phyloP scores from a whole-genome alignment of 2,797 vertebrate species.

The Naso thynnoides region DNA sequence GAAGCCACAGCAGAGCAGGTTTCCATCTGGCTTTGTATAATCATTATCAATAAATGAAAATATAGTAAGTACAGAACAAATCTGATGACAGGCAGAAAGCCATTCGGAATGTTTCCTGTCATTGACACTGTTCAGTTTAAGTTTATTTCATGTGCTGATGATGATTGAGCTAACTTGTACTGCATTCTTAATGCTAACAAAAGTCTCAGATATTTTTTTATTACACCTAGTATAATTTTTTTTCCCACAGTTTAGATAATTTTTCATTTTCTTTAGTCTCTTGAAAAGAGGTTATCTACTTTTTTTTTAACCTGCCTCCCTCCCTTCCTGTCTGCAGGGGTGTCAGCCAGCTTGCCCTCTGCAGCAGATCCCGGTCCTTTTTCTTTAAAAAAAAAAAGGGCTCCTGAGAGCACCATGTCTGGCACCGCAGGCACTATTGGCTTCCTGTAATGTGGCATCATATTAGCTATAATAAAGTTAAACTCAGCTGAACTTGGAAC shows the following conservation, averaged over 20 bases:
- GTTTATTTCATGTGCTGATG: not conserved
- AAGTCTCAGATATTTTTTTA: no score
- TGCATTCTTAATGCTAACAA: no score
- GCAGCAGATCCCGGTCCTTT: constrained; percentile 51
- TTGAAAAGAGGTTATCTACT: not conserved
- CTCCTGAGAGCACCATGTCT: constrained; percentile 38
- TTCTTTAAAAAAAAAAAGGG: constrained; percentile 57
- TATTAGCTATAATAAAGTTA: constrained; percentile 50
- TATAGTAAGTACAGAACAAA: no score
- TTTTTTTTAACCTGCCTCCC: constrained; percentile 24
- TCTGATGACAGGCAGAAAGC: no score
- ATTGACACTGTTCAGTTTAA: not conserved
- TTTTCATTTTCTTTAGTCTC: no score
- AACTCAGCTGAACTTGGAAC: constrained; percentile 46
- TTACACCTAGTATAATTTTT: no score
- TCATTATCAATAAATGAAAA: not conserved
- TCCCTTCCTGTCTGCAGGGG: constrained; percentile 8
- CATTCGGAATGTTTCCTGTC: not conserved
- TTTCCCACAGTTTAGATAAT: no score
- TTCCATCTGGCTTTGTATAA: no score
- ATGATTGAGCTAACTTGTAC: no score
- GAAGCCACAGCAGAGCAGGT: no score
- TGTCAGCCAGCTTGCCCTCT: constrained; percentile 28
- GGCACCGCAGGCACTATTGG: constrained; percentile 10
- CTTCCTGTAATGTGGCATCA: constrained; percentile 44